Base-by-base conservation (phyloP, 2,797 vertebrate species). In the Lutjanus argentimaculatus region DNA sequence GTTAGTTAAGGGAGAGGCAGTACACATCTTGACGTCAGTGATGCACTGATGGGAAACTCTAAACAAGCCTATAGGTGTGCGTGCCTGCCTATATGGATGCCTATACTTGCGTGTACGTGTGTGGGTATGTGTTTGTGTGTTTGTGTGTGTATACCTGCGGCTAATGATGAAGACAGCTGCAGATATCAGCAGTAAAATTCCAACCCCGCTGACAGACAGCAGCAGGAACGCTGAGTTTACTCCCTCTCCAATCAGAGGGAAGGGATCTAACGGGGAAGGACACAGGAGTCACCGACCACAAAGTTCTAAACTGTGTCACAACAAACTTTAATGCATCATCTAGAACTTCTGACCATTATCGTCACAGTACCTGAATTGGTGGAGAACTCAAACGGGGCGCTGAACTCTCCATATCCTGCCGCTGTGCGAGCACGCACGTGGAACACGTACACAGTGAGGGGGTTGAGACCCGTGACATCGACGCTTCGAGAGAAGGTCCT, bases 391-490 rank as follows among this genome's bases (percentile, higher is more conserved):
- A 98, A 97, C 0, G 98, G 97, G 13, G 96, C 86, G 5, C 98
- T 99, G 94, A 99, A 99, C 72, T 99, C 97, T 25, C 98, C 98
- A 0, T 99, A 99, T 6, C 98, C 98, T 0, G 98, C 98, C 0
- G 98, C 98, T 0, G 98, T 99, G 84, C 98, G 96, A 73, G 98
- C 98, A 4, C 98, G 95, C 80, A 99, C 98, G 0, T 99, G 98
- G 89, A 99, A 99, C 65, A 99, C 97, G 6, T 99, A 99, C 1
- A 98, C 97, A 13, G 98, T 99, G 78, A 99, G 95, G 0, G 98
- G 97, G 88, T 97, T 99, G 90, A 99, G 95, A 63, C 98, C 97
- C 59, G 97, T 97, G 93, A 99, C 98, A 80, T 99, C 97, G 0
- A 97, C 97, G 51, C 94, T 97, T 77, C 95, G 96, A 56, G 96